Evolutionary conservation across 1,140 invertebrate species (phyloP).

Genomic region (Reticulitermes speratus): DNA sequence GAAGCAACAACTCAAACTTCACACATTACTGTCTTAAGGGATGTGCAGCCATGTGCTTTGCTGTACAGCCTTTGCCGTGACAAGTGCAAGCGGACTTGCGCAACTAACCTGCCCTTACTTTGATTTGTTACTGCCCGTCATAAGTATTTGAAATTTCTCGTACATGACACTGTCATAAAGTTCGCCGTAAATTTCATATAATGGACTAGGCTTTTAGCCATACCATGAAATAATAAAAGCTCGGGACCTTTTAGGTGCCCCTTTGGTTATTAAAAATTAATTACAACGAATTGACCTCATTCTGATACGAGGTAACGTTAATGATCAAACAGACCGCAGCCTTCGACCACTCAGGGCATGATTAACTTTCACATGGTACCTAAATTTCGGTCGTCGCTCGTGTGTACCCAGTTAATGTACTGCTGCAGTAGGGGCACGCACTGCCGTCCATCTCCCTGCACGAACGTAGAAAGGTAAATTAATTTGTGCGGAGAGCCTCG

Average conservation of each 20-base stretch:
- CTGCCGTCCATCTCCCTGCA: not conserved
- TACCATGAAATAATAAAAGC: not conserved
- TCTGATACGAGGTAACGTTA: not conserved
- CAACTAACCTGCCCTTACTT: too few species aligned
- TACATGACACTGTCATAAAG: too few species aligned
- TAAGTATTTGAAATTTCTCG: too few species aligned
- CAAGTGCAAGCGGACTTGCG: too few species aligned
- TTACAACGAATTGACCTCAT: conserved; percentile 7
- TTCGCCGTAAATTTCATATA: not conserved
- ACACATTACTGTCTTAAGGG: too few species aligned
- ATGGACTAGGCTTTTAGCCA: not conserved
- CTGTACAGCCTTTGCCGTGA: too few species aligned
- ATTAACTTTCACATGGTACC: not conserved
- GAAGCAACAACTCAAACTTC: too few species aligned
- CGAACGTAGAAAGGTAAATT: conserved; percentile 7
- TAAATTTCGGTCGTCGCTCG: not conserved
- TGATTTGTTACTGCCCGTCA: too few species aligned
- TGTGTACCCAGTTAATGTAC: not conserved
- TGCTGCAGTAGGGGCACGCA: not conserved
- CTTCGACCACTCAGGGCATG: not conserved
- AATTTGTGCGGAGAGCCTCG: not conserved
- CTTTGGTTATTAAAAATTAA: conserved; percentile 11
- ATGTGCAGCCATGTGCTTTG: too few species aligned
- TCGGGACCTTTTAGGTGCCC: not conserved
- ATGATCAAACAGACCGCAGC: not conserved